Evolutionary conservation across 1,140 invertebrate genomes (phyloP), one percentile per base, ranked within the genome.

Genomic region (Limonius californicus): DNA sequence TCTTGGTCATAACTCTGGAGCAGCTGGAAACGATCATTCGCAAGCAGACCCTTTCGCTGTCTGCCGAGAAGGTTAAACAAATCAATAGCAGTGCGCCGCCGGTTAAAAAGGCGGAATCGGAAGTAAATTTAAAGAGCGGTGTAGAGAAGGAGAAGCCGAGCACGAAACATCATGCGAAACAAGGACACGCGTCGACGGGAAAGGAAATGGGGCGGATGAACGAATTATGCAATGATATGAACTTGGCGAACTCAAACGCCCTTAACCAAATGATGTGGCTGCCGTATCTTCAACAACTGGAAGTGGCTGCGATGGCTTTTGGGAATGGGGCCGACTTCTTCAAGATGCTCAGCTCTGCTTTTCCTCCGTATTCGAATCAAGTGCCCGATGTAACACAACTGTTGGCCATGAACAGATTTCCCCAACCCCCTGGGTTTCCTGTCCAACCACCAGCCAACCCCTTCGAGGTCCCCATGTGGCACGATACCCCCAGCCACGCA

Each of bases 1-100:
- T 92, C 57, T 73, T 91, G 4, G 89, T 91, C 0, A 86, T 92
- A 65, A 89, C 88, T 19, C 77, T 91, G 68, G 81, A 85, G 1
- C 88, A 90, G 77, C 74, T 92, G 16, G 88, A 90, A 75, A 83
- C 83, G n/a, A 85, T 91, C 16, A 72, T 90, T 42, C 77, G 80
- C 64, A 83, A 84, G 59, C 78, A 83, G 62, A 75, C 74, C 21
- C 72, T 62, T 6, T 20, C 67, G 39, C 65, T 60, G 8, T 9
- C 19, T n/a, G 55, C 35, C 14, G 20, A 23, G 4, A 27, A 32
- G 20, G 21, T 11, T 1, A 32, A 55, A 55, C 20, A 23, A 16
- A 43, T 43, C 16, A 20, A 19, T 9, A 12, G 3, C 16, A n/a
- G 12, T n/a, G 50, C 16, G 16, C 8, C 54, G 3, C n/a, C 45